Conservation (phyloP, 2,888 invertebrate species). For the Oligia strigilis region DNA sequence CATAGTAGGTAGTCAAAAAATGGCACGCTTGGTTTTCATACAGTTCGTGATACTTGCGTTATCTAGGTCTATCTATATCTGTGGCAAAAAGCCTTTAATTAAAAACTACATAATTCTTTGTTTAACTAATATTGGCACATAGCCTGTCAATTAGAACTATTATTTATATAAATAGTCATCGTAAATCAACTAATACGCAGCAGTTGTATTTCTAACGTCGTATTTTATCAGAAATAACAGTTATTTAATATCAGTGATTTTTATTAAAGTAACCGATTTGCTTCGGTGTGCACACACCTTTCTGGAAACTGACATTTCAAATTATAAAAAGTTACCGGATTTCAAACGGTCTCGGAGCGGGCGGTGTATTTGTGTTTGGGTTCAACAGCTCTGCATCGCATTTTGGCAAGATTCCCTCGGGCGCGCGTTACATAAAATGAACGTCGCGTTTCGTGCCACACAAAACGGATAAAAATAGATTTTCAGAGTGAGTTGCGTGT, state of each 20-base stretch:
- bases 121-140: neutral
- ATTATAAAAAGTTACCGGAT: conserved; percentile 82
- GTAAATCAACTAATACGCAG: conserved; percentile 3
- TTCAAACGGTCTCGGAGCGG: conserved; percentile 83
- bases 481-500: conserved; percentile 85
- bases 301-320: conserved; percentile 76
- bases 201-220: neutral
- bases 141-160: conserved; percentile 2
- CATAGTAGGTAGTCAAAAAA: no score
- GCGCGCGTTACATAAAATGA: conserved; percentile 86
- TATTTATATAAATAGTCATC: neutral
- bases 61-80: no score
- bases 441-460: conserved; percentile 81
- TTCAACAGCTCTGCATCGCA: conserved; percentile 71
- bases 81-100: neutral
- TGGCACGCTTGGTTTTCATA: no score
- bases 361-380: conserved; percentile 74
- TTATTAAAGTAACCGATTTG: conserved; percentile 12
- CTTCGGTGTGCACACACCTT: conserved; percentile 35
- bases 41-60: no score
- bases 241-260: neutral
- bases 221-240: neutral
- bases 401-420: conserved; percentile 89
- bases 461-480: conserved; percentile 89
- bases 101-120: neutral